Evolutionary conservation across 2,888 invertebrate species (phyloP).

Genomic region (Anthrax anthrax): DNA sequence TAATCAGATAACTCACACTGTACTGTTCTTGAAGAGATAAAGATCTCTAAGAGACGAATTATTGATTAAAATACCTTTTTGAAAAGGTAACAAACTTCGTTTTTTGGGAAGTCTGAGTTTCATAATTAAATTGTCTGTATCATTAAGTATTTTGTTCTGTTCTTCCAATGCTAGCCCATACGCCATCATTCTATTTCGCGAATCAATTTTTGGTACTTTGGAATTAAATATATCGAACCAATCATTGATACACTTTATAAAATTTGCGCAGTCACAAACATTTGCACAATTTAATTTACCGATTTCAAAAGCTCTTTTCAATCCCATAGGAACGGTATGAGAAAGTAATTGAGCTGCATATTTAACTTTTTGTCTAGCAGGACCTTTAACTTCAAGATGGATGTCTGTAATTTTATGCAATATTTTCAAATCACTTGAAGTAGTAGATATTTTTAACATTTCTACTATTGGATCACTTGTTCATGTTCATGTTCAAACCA

Average conservation of each 20-base stretch:
- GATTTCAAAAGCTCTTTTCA: conserved; percentile 11
- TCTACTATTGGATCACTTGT: conserved; percentile 5
- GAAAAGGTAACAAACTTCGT: not conserved
- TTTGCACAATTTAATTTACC: conserved; percentile 9
- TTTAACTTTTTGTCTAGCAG: conserved; percentile 3
- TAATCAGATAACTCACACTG: too few relatives aligned
- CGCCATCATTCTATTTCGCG: not conserved
- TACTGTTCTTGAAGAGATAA: too few relatives aligned
- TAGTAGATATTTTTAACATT: not conserved
- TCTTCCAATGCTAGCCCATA: not conserved
- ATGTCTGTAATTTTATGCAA: not conserved
- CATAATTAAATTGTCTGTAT: not conserved
- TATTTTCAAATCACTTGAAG: not conserved
- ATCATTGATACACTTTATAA: conserved; percentile 14
- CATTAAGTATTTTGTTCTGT: not conserved
- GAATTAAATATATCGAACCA: conserved; percentile 13
- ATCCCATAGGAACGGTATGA: conserved; percentile 12
- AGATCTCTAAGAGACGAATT: too few relatives aligned
- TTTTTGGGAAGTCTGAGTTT: not conserved
- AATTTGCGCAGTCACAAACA: conserved; percentile 13
- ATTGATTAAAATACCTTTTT: not conserved
- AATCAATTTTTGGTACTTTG: not conserved
- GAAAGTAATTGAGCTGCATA: conserved; percentile 16
- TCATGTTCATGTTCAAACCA: conserved; percentile 9
- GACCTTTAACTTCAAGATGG: not conserved